A percentile compares a stretch with the other conserved stretches of the same genome.
These are phyloP conservation scores for Pasiphila rectangulata DNA, from an alignment of 2,888 invertebrate species.

Conservation along the genomic window DNA sequence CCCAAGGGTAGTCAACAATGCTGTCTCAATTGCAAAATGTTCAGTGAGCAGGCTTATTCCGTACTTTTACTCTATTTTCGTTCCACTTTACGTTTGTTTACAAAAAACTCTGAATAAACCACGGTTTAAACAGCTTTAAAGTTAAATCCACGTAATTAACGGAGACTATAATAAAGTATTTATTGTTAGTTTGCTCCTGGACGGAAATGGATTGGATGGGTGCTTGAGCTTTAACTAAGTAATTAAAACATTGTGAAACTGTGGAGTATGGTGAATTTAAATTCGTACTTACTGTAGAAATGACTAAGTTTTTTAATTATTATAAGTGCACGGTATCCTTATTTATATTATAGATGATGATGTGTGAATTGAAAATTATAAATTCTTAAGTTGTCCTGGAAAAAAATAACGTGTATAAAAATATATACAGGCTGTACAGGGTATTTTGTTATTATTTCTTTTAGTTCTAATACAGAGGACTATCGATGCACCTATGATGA, in stretches of 20 bases:
- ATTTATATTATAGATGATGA: no score
- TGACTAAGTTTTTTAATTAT: no score
- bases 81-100: conserved; percentile 37
- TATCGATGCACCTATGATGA: no score
- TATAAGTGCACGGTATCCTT: no score
- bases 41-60: conserved; percentile 54
- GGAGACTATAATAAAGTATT: conserved; percentile 15
- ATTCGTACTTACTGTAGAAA: no score
- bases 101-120: conserved; percentile 32
- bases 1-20: conserved; percentile 50
- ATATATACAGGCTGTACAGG: no score
- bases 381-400: no score
- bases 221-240: conserved; percentile 13
- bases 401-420: no score
- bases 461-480: no score
- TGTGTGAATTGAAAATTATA: no score
- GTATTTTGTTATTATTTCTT: no score
- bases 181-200: conserved; percentile 15
- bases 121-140: conserved; percentile 19
- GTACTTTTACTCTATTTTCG: conserved; percentile 41
- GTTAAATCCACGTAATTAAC: conserved; percentile 22
- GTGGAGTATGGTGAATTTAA: not conserved
- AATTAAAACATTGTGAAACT: conserved; percentile 6
- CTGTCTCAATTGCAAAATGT: conserved; percentile 54
- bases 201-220: conserved; percentile 10